Percentiles rank a stretch among this genome's conserved stretches.
phyloP scores from a whole-genome alignment of 2,888 invertebrate genomes.

The Empis stercorea region DNA sequence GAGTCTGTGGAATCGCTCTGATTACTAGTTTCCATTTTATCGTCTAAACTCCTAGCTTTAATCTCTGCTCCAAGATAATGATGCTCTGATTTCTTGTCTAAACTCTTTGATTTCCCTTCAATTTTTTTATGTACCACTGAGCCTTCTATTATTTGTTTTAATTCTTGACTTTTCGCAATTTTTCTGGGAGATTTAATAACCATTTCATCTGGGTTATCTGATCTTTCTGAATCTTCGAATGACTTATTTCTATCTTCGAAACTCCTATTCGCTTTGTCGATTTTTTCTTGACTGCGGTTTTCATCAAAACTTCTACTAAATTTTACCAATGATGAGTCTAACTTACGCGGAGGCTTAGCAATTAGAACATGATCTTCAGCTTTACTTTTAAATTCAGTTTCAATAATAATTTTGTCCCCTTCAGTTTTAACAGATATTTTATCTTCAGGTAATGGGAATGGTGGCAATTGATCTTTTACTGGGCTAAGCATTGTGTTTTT shows the following conservation, averaged over 20 bases:
- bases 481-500: constrained; percentile 63
- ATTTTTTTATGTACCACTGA: constrained; percentile 50
- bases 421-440: constrained; percentile 59
- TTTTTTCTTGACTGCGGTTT: constrained; percentile 41
- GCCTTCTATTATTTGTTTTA: constrained; percentile 51
- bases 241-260: constrained; percentile 51
- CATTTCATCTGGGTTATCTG: constrained; percentile 36
- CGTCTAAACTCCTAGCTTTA: constrained; percentile 56
- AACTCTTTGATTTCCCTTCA: constrained; percentile 50
- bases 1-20: constrained; percentile 19
- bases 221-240: constrained; percentile 48
- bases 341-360: constrained; percentile 59
- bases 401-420: constrained; percentile 54
- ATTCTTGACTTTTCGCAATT: constrained; percentile 45
- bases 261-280: constrained; percentile 46
- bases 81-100: constrained; percentile 48
- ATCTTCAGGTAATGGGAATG: constrained; percentile 60
- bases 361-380: constrained; percentile 64
- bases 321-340: constrained; percentile 46
- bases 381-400: constrained; percentile 60
- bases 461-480: constrained; percentile 55
- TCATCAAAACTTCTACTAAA: constrained; percentile 53
- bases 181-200: constrained; percentile 46
- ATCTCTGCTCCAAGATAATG: constrained; percentile 47
- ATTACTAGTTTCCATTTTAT: constrained; percentile 42